Percentiles rank a stretch among this genome's conserved stretches.
Conservation (phyloP, 2,113 vertebrate genomes). For the Embiotoca jacksoni region DNA sequence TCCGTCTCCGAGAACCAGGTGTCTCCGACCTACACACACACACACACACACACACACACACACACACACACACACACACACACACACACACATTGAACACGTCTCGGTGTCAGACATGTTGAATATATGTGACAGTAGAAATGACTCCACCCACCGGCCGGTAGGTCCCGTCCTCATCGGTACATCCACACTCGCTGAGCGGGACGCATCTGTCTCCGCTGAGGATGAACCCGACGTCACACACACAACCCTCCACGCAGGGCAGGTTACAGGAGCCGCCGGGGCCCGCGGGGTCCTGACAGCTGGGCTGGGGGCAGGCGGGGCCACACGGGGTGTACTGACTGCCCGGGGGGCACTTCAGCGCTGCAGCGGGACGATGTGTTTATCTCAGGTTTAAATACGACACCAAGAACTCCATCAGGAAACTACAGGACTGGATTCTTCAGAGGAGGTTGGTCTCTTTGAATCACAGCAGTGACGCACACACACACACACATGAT, state of each 20-base stretch:
- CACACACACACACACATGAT: no score
- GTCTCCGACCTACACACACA: slow-evolving; percentile 82
- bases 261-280: slow-evolving; percentile 73
- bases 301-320: slow-evolving; percentile 85
- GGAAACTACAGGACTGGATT: no score
- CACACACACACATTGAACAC: no score
- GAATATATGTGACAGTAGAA: no score
- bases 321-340: slow-evolving; percentile 81
- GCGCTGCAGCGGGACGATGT: slow-evolving; percentile 69
- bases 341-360: slow-evolving; percentile 84
- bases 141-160: slow-evolving; percentile 76
- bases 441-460: no score
- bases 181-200: slow-evolving; percentile 85
- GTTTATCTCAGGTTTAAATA: no score
- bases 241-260: slow-evolving; percentile 88
- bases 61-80: background rate
- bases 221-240: slow-evolving; percentile 80
- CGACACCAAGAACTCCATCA: no score
- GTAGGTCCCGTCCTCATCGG: slow-evolving; percentile 83
- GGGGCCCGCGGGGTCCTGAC: slow-evolving; percentile 70
- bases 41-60: background rate
- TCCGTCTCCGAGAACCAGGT: slow-evolving; percentile 84
- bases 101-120: no score
- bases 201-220: slow-evolving; percentile 88
- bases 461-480: no score